Percentiles rank a stretch among this genome's conserved stretches.
Conservation (phyloP, 2,113 vertebrate genomes). For the Gambusia holbrooki region DNA sequence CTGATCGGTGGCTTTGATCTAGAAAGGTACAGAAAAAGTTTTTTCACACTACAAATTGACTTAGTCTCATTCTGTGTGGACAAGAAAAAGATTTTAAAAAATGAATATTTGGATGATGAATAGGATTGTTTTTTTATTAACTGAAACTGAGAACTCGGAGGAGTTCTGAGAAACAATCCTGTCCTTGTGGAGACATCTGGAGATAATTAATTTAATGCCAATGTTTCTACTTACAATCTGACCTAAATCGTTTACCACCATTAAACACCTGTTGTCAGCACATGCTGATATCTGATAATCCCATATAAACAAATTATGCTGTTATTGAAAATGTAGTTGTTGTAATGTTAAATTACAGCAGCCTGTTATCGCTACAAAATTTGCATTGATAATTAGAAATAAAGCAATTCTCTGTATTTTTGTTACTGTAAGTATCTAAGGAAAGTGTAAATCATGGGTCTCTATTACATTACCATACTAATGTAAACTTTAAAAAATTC, state of each 20-base stretch:
- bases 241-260: neutral
- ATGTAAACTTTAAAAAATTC: neutral
- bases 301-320: neutral
- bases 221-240: neutral
- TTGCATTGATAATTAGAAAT: neutral
- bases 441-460: too few species aligned
- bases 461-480: too few species aligned
- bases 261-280: neutral
- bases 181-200: neutral
- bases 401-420: too few species aligned
- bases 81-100: neutral
- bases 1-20: conserved; percentile 90
- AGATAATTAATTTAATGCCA: neutral
- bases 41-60: neutral
- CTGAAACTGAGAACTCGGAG: neutral
- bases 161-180: neutral
- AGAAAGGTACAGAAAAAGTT: conserved; percentile 6
- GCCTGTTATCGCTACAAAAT: neutral
- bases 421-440: too few species aligned
- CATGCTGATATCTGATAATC: neutral
- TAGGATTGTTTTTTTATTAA: neutral
- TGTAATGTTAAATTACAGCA: neutral
- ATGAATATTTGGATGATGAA: neutral
- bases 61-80: neutral
- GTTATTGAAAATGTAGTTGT: neutral